phyloP scores from a whole-genome alignment of 2,797 vertebrate species.

The Phylloscopus collybita region DNA sequence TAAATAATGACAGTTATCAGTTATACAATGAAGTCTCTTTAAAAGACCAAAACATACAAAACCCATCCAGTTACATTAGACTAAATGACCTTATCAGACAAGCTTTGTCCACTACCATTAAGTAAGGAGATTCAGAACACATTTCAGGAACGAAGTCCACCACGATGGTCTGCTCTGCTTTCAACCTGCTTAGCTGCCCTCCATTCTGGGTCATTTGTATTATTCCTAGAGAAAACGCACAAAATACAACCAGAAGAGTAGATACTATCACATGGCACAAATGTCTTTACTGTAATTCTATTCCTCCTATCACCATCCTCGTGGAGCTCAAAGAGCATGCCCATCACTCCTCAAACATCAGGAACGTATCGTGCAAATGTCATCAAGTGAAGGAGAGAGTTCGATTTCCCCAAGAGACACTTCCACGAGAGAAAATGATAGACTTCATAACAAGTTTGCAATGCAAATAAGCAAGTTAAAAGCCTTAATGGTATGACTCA shows the following conservation, averaged over 20 bases:
- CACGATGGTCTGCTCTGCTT: neutral
- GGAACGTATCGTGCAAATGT: neutral
- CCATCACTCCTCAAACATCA: constrained; percentile 3
- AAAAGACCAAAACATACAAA: neutral
- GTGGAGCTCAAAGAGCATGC: rapidly evolving
- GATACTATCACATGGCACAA: neutral
- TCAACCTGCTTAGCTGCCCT: neutral
- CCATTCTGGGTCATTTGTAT: neutral
- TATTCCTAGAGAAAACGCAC: neutral
- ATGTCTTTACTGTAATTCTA: neutral
- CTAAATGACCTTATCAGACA: neutral
- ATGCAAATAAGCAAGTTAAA: constrained; percentile 57
- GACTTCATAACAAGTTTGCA: constrained; percentile 36
- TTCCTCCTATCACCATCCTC: neutral
- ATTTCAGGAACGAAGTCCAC: neutral
- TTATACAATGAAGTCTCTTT: neutral
- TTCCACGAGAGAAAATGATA: constrained; percentile 38
- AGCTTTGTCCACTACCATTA: neutral
- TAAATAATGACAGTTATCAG: neutral
- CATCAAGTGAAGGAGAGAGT: constrained; percentile 5
- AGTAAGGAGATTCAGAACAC: neutral
- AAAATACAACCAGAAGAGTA: neutral
- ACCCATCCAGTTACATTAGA: neutral
- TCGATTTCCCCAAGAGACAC: constrained; percentile 40
- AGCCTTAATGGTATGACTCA: constrained; percentile 53